Conservation (phyloP, 2,888 invertebrate genomes). For the Busseola fusca region DNA sequence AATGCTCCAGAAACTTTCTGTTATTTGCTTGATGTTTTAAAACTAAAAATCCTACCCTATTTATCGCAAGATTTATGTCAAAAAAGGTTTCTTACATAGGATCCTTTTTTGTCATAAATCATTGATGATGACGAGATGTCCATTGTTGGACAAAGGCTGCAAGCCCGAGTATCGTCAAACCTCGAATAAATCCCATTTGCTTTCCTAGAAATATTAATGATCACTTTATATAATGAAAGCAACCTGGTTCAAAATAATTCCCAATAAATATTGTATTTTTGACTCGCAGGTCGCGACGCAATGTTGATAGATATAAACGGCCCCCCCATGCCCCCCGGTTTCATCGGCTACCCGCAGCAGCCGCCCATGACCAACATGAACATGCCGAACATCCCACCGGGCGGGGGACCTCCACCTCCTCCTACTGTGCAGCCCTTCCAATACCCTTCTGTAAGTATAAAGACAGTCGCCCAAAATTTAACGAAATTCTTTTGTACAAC, state of each 20-base stretch:
- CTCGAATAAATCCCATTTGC: no score
- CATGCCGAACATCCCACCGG: constrained; percentile 80
- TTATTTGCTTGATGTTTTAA: no score
- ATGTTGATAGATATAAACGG: constrained; percentile 91
- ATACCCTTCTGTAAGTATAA: constrained; percentile 89
- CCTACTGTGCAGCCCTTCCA: constrained; percentile 89
- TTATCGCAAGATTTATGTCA: no score
- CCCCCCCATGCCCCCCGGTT: constrained; percentile 93
- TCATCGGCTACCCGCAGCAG: constrained; percentile 92
- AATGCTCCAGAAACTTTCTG: no score
- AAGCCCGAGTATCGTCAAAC: no score
- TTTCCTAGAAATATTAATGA: no score
- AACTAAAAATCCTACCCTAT: no score
- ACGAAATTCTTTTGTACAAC: background rate
- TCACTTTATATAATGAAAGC: no score
- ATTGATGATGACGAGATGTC: no score
- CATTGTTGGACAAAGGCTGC: no score
- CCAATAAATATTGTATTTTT: background rate
- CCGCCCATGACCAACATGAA: constrained; percentile 51
- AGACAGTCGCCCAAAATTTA: background rate
- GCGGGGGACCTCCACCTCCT: constrained; percentile 74
- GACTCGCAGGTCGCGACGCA: constrained; percentile 88
- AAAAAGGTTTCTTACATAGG: no score
- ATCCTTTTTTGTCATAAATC: no score
- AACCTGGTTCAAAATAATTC: background rate